Evolutionary conservation across 2,797 vertebrate genomes (phyloP).

Genomic region (Pelochelys cantorii): DNA sequence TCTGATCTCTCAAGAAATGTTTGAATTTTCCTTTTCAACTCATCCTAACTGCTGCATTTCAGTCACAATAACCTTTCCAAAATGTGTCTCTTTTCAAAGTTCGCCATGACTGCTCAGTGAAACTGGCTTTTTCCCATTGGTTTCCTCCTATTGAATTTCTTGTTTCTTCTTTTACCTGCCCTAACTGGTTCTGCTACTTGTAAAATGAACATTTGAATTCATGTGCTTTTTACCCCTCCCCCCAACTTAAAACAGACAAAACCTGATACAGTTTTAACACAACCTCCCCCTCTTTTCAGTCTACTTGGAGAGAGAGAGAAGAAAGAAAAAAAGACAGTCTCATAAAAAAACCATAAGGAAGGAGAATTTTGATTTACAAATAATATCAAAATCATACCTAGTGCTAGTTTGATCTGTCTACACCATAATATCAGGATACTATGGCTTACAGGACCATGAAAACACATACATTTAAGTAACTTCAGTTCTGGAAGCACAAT

Average conservation of each 20-base stretch:
- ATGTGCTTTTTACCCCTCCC: constrained; percentile 80
- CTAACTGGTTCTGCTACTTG: constrained; percentile 96
- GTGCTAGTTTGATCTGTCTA: background rate
- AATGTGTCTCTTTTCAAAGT: background rate
- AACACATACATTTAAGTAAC: constrained; percentile 24
- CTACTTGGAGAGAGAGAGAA: constrained; percentile 58
- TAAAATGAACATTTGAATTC: constrained; percentile 92
- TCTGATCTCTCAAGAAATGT: background rate
- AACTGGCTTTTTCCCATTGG: constrained; percentile 75
- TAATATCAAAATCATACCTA: background rate
- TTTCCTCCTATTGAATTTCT: constrained; percentile 72
- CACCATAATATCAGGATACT: constrained; percentile 55
- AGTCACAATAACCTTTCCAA: background rate
- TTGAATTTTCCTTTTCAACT: background rate
- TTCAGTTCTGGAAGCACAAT: constrained; percentile 76
- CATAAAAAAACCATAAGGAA: background rate
- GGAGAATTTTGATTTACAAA: background rate
- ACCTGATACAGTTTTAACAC: constrained; percentile 87
- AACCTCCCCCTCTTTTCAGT: constrained; percentile 73
- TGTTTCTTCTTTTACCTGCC: constrained; percentile 90
- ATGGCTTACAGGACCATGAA: constrained; percentile 45
- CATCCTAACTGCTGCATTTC: accelerated
- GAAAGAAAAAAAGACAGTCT: constrained; percentile 44
- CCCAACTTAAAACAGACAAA: constrained; percentile 82
- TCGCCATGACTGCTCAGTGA: constrained; percentile 1